These are phyloP conservation scores for Drosophila biarmipes DNA, from an alignment of 1,140 invertebrate species.

Conservation along the genomic window DNA sequence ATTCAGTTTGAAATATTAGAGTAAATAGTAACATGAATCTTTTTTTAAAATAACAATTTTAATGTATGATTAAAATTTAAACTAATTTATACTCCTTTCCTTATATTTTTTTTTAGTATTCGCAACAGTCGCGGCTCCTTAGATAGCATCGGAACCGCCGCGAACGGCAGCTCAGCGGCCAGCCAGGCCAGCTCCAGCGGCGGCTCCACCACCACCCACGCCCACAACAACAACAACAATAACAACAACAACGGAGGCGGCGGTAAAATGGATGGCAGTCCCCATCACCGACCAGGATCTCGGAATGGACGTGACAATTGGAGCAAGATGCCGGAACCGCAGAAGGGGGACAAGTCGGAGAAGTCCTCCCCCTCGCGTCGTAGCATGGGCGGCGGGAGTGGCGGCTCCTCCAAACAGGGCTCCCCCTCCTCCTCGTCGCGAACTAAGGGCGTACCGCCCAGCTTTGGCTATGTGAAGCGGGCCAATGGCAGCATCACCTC, in stretches of 20 bases:
- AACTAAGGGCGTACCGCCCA: slow-evolving; percentile 90
- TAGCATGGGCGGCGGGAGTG: slow-evolving; percentile 74
- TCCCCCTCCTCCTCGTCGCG: slow-evolving; percentile 85
- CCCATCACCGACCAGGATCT: slow-evolving; percentile 74
- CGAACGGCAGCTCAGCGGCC: slow-evolving; percentile 72
- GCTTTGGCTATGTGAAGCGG: slow-evolving; percentile 93
- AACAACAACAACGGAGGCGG: slow-evolving; percentile 53
- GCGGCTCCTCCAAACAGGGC: slow-evolving; percentile 84
- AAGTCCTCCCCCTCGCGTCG: slow-evolving; percentile 80
- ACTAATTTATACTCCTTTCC: neutral
- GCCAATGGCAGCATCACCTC: slow-evolving; percentile 86
- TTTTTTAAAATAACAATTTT: no score
- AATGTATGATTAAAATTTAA: neutral
- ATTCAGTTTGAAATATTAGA: no score
- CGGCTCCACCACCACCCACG: slow-evolving; percentile 58
- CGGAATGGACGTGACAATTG: slow-evolving; percentile 83
- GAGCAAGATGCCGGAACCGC: slow-evolving; percentile 81
- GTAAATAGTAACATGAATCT: no score
- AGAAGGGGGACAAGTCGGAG: slow-evolving; percentile 73
- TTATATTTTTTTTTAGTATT: slow-evolving; percentile 53
- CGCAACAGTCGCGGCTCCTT: slow-evolving; percentile 83
- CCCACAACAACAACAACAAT: slow-evolving; percentile 53
- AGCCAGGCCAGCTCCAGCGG: slow-evolving; percentile 82
- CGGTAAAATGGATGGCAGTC: slow-evolving; percentile 70
- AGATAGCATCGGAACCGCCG: slow-evolving; percentile 81